These are phyloP conservation scores for Drosophila falleni DNA, from an alignment of 2,888 invertebrate genomes.

Conservation along the genomic window DNA sequence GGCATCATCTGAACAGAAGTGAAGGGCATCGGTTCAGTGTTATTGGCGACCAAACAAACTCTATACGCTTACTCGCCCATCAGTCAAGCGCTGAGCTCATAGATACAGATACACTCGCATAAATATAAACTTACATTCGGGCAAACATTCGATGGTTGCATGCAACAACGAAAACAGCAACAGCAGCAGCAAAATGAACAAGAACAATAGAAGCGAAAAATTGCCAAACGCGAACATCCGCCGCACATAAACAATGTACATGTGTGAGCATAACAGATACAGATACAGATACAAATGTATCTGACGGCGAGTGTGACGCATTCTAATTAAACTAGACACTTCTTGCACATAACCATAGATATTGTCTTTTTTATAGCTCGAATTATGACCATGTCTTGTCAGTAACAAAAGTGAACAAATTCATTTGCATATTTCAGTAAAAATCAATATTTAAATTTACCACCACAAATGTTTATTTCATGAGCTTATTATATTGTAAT, in stretches of 20 bases:
- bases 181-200: constrained; percentile 9
- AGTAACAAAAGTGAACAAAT: not conserved
- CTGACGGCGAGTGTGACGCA: constrained; percentile 40
- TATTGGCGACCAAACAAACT: constrained; percentile 19
- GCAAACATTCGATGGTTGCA: constrained; percentile 59
- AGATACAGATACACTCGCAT: constrained; percentile 28
- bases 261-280: constrained; percentile 22
- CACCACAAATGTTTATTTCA: not conserved
- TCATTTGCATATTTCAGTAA: not conserved
- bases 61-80: constrained; percentile 42
- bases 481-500: constrained; percentile 37
- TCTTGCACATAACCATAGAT: constrained; percentile 10
- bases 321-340: constrained; percentile 52
- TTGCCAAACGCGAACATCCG: constrained; percentile 48
- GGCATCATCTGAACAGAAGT: constrained; percentile 33
- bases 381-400: constrained; percentile 33
- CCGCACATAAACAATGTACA: constrained; percentile 17
- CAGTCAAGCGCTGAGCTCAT: constrained; percentile 57
- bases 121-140: constrained; percentile 40
- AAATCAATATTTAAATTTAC: not conserved
- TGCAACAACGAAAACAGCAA: constrained; percentile 26
- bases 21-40: constrained; percentile 27
- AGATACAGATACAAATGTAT: constrained; percentile 42
- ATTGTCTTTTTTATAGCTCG: constrained; percentile 6
- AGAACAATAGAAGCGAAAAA: constrained; percentile 44